These are phyloP conservation scores for Emydura subglobosa DNA, from an alignment of 2,113 vertebrate species.

Conservation along the genomic window DNA sequence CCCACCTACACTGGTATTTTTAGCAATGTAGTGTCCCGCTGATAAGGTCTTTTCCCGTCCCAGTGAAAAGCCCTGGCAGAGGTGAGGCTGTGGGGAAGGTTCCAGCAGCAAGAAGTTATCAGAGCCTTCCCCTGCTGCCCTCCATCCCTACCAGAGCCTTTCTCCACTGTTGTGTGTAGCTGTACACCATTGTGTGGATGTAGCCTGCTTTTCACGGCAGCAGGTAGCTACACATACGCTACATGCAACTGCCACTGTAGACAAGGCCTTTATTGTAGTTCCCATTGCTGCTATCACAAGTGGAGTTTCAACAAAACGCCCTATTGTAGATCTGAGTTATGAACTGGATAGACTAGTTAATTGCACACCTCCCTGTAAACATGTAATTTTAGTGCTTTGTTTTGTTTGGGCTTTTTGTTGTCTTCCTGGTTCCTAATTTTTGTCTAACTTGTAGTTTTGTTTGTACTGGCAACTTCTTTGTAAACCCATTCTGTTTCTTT, in stretches of 20 bases:
- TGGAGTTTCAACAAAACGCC: background rate
- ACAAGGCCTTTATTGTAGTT: background rate
- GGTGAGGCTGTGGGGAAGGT: too few relatives aligned
- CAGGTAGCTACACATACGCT: too few relatives aligned
- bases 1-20: too few relatives aligned
- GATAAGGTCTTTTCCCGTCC: too few relatives aligned
- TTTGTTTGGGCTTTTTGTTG: background rate
- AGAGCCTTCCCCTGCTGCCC: background rate
- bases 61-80: too few relatives aligned
- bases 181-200: too few relatives aligned
- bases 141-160: background rate
- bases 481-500: background rate
- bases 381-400: background rate
- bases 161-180: too few relatives aligned
- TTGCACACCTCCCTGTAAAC: background rate
- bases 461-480: background rate
- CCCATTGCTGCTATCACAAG: background rate
- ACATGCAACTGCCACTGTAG: too few relatives aligned
- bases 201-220: too few relatives aligned
- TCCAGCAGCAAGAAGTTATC: too few relatives aligned
- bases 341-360: background rate
- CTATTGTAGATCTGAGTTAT: background rate
- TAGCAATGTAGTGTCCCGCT: too few relatives aligned
- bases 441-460: background rate
- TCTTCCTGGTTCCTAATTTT: background rate